Base-by-base conservation (phyloP, 2,797 vertebrate genomes). In the Sebastes steindachneri region DNA sequence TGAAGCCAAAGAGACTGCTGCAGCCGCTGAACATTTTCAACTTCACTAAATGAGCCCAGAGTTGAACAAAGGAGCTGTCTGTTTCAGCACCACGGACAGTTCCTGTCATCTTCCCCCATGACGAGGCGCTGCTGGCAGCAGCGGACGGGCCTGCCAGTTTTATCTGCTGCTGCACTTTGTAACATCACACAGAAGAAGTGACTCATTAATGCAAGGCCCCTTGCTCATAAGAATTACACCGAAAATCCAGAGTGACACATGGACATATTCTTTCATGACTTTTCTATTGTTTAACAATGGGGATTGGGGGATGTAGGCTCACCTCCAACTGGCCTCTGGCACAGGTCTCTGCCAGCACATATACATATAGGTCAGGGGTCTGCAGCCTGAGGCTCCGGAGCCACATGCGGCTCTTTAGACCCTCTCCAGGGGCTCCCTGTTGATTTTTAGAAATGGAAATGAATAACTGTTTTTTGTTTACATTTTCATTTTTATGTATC, bases 51-150 rank as follows among this genome's bases (percentile, higher is more conserved):
- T 71, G 23, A 75, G 71, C 66, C 53, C 70, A 25, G 78, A 88
- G 74, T 64, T 31, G 88, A 87, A 91, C 82, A 89, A 90, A 90
- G 85, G 75, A 82, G 79, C 85, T 79, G 88, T 84, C 72, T 81
- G 77, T 83, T 93, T 92, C 89, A 94, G 93, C 85, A 93, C 93
- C 93, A 82, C 63, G 89, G 93, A 93, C 87, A 94, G 93, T 84
- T 93, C 89, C 89, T 67, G 79, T 88, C 87, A 88, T 84, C 87
- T 63, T 74, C 57, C 73, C 53, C 55, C 10, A 25, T 76, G 87
- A 80, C 28, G 83, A 79, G 82, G 75, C 68, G 81, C 86, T 83
- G 83, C 79, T 83, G 77, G 65, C 63, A 75, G 75, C 75, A 45
- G 71, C 63, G 10, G 12, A 48, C 67, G 41, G 64, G 64, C 69